A percentile compares a stretch with the other conserved stretches of the same genome.
Conservation (phyloP, 2,113 vertebrate genomes). For the Cichladusa arquata region DNA sequence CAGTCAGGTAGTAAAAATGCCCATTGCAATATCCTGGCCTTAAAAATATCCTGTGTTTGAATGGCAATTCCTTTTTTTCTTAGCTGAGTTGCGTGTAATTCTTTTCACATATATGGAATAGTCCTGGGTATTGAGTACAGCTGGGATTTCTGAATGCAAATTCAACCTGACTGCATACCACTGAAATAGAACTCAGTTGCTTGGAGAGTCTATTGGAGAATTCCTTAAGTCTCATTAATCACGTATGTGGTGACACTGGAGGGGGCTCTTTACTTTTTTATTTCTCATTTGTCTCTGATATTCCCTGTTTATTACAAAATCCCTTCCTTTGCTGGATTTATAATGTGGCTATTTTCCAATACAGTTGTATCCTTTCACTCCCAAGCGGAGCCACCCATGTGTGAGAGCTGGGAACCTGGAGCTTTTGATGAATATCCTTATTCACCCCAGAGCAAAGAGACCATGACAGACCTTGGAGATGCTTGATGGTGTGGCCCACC, state of each 20-base stretch:
- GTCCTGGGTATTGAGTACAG: conserved; percentile 45
- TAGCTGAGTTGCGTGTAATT: conserved; percentile 31
- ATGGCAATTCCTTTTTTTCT: background rate
- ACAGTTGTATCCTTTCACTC: conserved; percentile 52
- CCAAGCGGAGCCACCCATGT: conserved; percentile 23
- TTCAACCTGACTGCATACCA: conserved; percentile 72
- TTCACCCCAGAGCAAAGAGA: background rate
- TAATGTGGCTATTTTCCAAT: conserved; percentile 55
- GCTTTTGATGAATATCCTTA: conserved; percentile 43
- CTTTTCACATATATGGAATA: conserved; percentile 50
- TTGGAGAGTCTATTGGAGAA: conserved; percentile 67
- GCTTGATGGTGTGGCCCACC: background rate
- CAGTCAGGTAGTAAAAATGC: background rate
- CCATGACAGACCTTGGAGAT: background rate
- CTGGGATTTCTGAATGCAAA: conserved; percentile 66
- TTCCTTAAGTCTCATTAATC: conserved; percentile 72
- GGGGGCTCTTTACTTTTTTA: conserved; percentile 64
- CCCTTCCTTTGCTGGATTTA: conserved; percentile 51
- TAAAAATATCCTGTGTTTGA: background rate
- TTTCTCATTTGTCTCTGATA: conserved; percentile 70
- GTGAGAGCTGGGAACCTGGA: conserved; percentile 8
- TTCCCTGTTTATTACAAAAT: conserved; percentile 67
- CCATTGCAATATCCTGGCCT: background rate
- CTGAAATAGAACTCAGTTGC: conserved; percentile 61
- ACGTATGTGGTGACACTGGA: conserved; percentile 58